A percentile compares a stretch with the other conserved stretches of the same genome.
phyloP scores from a whole-genome alignment of 1,140 invertebrate genomes.

The Philaenus spumarius region DNA sequence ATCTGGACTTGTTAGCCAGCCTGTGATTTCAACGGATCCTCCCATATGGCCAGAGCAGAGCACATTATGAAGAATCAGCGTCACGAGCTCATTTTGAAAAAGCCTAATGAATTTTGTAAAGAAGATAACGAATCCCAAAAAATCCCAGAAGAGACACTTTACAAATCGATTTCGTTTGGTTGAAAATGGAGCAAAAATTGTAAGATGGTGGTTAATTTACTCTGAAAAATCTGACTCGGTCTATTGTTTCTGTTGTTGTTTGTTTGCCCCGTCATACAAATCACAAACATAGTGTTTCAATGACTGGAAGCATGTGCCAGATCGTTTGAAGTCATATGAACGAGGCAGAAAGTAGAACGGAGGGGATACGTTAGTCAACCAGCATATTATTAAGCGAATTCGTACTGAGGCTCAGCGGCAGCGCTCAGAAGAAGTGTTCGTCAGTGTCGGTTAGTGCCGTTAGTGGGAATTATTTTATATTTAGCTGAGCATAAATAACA shows the following conservation, averaged over 20 bases:
- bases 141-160: no score
- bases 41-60: not conserved
- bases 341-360: not conserved
- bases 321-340: slow-evolving; percentile 10
- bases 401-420: not conserved
- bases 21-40: not conserved
- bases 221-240: no score
- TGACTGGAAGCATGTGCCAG: slow-evolving; percentile 4
- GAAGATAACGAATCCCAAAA: no score
- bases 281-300: not conserved
- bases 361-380: not conserved
- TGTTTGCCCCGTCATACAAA: no score
- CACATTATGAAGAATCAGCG: not conserved
- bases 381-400: not conserved
- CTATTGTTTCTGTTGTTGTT: no score
- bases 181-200: no score
- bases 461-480: slow-evolving; percentile 20
- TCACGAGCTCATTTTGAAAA: no score
- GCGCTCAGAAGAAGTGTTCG: no score
- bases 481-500: slow-evolving; percentile 20
- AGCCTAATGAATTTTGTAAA: no score
- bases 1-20: no score
- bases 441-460: slow-evolving; percentile 16
- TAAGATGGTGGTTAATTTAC: no score
- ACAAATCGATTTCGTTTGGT: no score